phyloP scores from a whole-genome alignment of 1,140 invertebrate genomes.

The Hestina assimilis region DNA sequence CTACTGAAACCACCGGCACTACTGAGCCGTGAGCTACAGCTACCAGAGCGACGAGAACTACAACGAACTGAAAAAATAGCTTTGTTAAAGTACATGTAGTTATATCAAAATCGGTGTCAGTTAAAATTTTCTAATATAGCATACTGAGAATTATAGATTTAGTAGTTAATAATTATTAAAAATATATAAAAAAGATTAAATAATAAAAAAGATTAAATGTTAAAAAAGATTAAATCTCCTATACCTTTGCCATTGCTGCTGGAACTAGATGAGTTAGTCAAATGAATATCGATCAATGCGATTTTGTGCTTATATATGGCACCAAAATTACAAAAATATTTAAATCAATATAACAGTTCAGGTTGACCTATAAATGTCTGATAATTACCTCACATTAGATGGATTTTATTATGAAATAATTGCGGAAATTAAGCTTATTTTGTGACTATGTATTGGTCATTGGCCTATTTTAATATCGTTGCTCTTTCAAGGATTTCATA shows the following conservation, averaged over 20 bases:
- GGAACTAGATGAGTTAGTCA: background rate
- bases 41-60: slow-evolving; percentile 50
- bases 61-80: slow-evolving; percentile 48
- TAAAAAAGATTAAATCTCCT: background rate
- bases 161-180: background rate
- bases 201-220: background rate
- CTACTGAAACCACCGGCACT: slow-evolving; percentile 43
- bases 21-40: slow-evolving; percentile 48
- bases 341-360: slow-evolving; percentile 3
- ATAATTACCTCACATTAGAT: background rate
- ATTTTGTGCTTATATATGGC: background rate
- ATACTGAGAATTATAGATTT: background rate
- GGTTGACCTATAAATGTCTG: background rate
- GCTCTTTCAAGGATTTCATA: no score
- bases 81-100: no score
- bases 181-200: background rate
- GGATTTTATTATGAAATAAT: background rate
- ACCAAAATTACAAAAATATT: background rate
- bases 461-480: no score
- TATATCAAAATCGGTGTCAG: slow-evolving; percentile 10
- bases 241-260: slow-evolving; percentile 6
- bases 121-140: background rate
- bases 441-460: background rate
- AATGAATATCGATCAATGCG: background rate
- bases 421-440: slow-evolving; percentile 3